phyloP scores from a whole-genome alignment of 2,888 invertebrate species.

The Epiblema foenella region DNA sequence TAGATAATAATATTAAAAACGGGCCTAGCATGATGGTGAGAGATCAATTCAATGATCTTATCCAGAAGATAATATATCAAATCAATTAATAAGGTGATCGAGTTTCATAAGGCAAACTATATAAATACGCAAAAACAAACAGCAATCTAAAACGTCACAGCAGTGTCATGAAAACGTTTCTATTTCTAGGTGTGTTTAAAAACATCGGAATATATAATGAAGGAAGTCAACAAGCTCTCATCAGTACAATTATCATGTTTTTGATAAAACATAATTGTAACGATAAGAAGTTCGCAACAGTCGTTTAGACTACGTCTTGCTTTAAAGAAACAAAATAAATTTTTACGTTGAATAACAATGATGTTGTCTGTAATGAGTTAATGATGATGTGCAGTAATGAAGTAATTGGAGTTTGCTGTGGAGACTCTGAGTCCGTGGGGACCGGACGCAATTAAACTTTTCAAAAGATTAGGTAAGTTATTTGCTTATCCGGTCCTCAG shows the following conservation, averaged over 20 bases:
- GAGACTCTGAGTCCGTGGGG: too few relatives aligned
- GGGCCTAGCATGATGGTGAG: too few relatives aligned
- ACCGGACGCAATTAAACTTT: too few relatives aligned
- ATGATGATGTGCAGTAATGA: neutral
- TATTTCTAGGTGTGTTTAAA: neutral
- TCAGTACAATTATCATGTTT: constrained; percentile 17
- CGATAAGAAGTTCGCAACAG: neutral
- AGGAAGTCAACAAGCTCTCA: constrained; percentile 19
- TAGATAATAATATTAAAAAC: too few relatives aligned
- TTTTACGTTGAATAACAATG: constrained; percentile 8
- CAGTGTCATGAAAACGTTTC: constrained; percentile 7
- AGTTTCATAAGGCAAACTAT: neutral
- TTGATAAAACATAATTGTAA: constrained; percentile 21
- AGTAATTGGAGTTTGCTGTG: too few relatives aligned
- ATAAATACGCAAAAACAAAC: neutral
- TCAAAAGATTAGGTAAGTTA: too few relatives aligned
- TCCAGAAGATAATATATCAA: neutral
- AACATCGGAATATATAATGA: constrained; percentile 22
- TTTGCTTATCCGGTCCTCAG: too few relatives aligned
- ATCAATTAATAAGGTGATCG: neutral
- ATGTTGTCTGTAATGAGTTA: neutral
- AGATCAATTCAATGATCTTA: neutral
- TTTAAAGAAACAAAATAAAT: neutral
- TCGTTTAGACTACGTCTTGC: neutral
- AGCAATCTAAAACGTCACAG: neutral